These are phyloP conservation scores for Lepidostoma basale DNA, from an alignment of 1,140 invertebrate genomes.

Conservation along the genomic window DNA sequence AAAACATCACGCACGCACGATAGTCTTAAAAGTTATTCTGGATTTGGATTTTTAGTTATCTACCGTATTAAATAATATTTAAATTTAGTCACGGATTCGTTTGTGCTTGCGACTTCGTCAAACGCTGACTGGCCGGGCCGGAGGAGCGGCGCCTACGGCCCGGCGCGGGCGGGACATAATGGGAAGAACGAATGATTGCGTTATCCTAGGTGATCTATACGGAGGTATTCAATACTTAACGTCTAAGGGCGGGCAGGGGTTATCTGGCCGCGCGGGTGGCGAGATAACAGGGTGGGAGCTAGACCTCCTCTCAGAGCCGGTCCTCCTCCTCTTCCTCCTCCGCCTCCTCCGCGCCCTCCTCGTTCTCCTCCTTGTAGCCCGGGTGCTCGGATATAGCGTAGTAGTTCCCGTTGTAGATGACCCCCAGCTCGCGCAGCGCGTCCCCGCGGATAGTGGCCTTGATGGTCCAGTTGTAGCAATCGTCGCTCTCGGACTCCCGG, in stretches of 20 bases:
- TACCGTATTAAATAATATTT: constrained; percentile 37
- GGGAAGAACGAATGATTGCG: constrained; percentile 38
- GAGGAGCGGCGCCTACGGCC: too few species aligned
- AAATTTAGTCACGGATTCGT: constrained; percentile 32
- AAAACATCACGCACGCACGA: constrained; percentile 44
- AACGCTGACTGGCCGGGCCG: not conserved
- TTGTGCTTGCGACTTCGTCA: constrained; percentile 35
- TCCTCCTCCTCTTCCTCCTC: constrained; percentile 81
- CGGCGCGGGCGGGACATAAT: too few species aligned
- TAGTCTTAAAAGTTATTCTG: constrained; percentile 29
- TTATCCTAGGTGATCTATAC: constrained; percentile 31
- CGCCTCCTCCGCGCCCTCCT: constrained; percentile 79
- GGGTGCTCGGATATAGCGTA: constrained; percentile 94
- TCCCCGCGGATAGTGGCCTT: constrained; percentile 91
- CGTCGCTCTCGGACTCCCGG: constrained; percentile 86
- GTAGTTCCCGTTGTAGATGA: constrained; percentile 95
- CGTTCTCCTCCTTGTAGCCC: constrained; percentile 86
- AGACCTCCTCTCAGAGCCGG: constrained; percentile 70
- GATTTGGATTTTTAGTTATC: constrained; percentile 37
- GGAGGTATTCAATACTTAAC: constrained; percentile 34
- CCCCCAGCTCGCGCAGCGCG: constrained; percentile 85
- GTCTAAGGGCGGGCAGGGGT: constrained; percentile 46
- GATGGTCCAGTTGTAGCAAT: constrained; percentile 94
- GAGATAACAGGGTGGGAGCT: not conserved
- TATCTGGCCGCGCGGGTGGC: constrained; percentile 47